Evolutionary conservation across 2,797 vertebrate genomes (phyloP), one percentile per base, ranked within the genome.

Genomic region (Tenualosa thibaudeaui): DNA sequence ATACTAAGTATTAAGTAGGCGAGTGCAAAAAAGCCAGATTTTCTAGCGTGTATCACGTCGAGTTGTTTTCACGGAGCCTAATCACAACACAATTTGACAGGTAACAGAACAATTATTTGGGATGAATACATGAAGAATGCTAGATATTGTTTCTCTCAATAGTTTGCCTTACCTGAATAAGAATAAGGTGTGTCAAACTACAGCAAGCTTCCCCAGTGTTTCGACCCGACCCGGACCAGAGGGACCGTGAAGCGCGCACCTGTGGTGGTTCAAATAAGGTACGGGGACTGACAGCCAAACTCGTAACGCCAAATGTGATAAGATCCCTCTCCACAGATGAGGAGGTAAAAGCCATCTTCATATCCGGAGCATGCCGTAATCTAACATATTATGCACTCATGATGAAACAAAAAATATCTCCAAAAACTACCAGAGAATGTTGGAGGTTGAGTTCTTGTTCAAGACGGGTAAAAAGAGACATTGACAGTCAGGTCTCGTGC

Each of bases 281-380:
- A 26, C 58, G 82, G 83, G 51, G 51, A 78, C 71, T 53, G 71
- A 81, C 85, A 58, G 84, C 81, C 49, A 84, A 84, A 87, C 49
- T 88, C 71, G 71, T 46, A 43, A 5, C 17, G 71, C 71, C 13
- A 84, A 86, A 62, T 81, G 46, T 54, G 75, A 81, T 54, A 56
- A 84, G 78, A 83, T 87, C 86, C 86, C 84, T 84, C 58, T 82
- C 71, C 86, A 51, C 84, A 84, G 56, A 85, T 43, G 75, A 58
- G 82, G 12, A 43, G 82, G 26, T 83, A 60, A 50, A 81, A 58
- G 81, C 86, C 86, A 87, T 87, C 78, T 85, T 87, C 82, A 87
- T 58, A 56, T 83, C 43, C 82, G 81, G 62, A 78, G n/a, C 86
- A 87, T 87, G 84, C 19, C 85, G 86, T 84, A 53, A 75, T 51